Evolutionary conservation across 2,113 vertebrate genomes (phyloP), one percentile per base, ranked within the genome.

Genomic region (Poeciliopsis retropinna): DNA sequence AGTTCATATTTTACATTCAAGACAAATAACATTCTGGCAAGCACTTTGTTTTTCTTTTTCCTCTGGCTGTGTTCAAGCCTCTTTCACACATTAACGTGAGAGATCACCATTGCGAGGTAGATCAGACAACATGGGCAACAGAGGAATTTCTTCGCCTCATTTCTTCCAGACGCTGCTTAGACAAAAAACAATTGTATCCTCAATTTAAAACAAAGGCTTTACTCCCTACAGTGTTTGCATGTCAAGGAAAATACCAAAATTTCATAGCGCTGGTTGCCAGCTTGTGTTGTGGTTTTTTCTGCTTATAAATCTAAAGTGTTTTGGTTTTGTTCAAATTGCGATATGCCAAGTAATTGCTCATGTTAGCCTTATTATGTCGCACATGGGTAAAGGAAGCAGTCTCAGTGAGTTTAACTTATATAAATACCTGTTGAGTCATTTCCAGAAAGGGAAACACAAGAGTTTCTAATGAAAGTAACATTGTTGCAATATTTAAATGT

Each of bases 191-290:
- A 0, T 39, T 60, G 22, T 39, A 41, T 67, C 15, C 27, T 29
- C 10, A 41, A 57, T 72, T 81, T 66, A 27, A 41, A 79, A 76
- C 66, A 82, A 82, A 19, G 31, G 9, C 32, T 9, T 77, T 74
- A n/a, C 41, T 64, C 61, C 31, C 25, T 39, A 13, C 31, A 66
- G 27, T 70, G 60, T 64, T 76, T 74, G 39, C 64, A 72, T 63
- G 66, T 76, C 60, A 30, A 60, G 44, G 19, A 57, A 73, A 77
- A 83, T 44, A 70, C 29, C 69, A n/a, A 54, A 37, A 71, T 60
- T 64, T 78, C 12, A 47, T 31, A 54, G 67, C 19, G 37, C 32
- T 64, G 31, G 64, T 39, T 64, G 41, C 19, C 37, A 73, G 34
- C 63, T n/a, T 67, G 32, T 64, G 34, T 41, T 73, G 25, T 73